Percentiles rank a stretch among this genome's conserved stretches.
Evolutionary conservation across 2,113 vertebrate genomes (phyloP).

Genomic region (Hydrochoerus hydrochaeris): DNA sequence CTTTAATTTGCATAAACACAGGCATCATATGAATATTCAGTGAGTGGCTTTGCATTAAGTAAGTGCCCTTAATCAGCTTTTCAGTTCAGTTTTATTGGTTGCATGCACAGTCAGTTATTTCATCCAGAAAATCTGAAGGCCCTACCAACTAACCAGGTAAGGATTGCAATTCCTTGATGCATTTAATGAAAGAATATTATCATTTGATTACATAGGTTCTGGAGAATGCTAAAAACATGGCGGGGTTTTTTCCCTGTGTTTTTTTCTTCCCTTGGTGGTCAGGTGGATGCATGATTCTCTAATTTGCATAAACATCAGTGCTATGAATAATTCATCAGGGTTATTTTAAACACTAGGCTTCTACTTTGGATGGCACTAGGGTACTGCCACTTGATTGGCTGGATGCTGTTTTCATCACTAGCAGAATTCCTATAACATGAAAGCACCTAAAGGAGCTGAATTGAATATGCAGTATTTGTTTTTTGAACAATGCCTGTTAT

Average conservation of each 20-base stretch:
- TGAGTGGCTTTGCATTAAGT: constrained; percentile 91
- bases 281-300: constrained; percentile 85
- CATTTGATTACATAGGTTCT: constrained; percentile 83
- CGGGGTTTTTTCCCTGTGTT: constrained; percentile 63
- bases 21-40: constrained; percentile 99
- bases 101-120: constrained; percentile 88
- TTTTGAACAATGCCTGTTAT: constrained; percentile 72
- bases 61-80: constrained; percentile 95
- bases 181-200: constrained; percentile 84
- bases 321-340: constrained; percentile 95
- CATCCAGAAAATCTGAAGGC: constrained; percentile 89
- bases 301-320: constrained; percentile 93
- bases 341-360: constrained; percentile 87
- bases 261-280: constrained; percentile 81
- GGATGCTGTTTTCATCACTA: constrained; percentile 83
- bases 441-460: constrained; percentile 79
- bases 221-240: constrained; percentile 75
- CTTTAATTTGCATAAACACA: constrained; percentile 97
- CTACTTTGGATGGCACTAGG: constrained; percentile 74
- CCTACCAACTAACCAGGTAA: constrained; percentile 92
- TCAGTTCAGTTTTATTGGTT: constrained; percentile 93
- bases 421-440: constrained; percentile 85
- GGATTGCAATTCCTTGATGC: constrained; percentile 85
- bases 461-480: constrained; percentile 77
- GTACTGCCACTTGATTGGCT: constrained; percentile 85